These are phyloP conservation scores for Athalia cordata DNA, from an alignment of 2,888 invertebrate species.

Conservation along the genomic window DNA sequence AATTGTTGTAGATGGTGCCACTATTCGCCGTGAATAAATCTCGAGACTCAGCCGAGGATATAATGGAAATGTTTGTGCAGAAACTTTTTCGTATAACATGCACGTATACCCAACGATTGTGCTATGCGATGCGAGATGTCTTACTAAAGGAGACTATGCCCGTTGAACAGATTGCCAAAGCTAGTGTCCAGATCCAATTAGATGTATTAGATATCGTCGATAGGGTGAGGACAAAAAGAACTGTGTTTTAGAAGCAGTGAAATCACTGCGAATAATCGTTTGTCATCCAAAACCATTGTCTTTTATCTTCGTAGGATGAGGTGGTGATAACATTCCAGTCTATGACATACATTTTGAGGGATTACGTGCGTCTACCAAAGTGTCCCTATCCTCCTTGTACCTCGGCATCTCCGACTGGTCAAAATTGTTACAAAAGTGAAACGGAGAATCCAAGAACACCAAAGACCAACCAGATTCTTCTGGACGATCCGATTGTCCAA, in stretches of 20 bases:
- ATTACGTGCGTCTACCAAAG: slow-evolving; percentile 59
- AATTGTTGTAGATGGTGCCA: slow-evolving; percentile 77
- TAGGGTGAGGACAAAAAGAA: slow-evolving; percentile 52
- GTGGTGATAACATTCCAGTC: slow-evolving; percentile 70
- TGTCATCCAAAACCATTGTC: not conserved
- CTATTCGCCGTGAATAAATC: slow-evolving; percentile 74
- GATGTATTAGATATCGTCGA: slow-evolving; percentile 76
- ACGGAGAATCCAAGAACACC: slow-evolving; percentile 46
- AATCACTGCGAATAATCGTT: not conserved
- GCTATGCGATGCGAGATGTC: slow-evolving; percentile 78
- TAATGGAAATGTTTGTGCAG: slow-evolving; percentile 78
- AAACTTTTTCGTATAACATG: slow-evolving; percentile 80
- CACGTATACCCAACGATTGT: slow-evolving; percentile 79
- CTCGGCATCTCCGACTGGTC: not conserved
- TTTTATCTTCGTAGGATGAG: slow-evolving; percentile 60
- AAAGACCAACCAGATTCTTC: slow-evolving; percentile 59
- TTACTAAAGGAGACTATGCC: slow-evolving; percentile 67
- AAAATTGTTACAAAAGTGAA: not conserved
- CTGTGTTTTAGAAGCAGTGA: not conserved
- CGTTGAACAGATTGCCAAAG: slow-evolving; percentile 71
- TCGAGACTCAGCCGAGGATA: slow-evolving; percentile 69
- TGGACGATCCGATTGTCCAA: slow-evolving; percentile 72
- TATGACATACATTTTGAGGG: slow-evolving; percentile 67
- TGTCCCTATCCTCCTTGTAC: not conserved
- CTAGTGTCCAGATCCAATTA: slow-evolving; percentile 74